A percentile compares a stretch with the other conserved stretches of the same genome.
Evolutionary conservation across 37 sponge, comb jelly and placozoan genomes (phyloP).

Genomic region (Ianthella basta): DNA sequence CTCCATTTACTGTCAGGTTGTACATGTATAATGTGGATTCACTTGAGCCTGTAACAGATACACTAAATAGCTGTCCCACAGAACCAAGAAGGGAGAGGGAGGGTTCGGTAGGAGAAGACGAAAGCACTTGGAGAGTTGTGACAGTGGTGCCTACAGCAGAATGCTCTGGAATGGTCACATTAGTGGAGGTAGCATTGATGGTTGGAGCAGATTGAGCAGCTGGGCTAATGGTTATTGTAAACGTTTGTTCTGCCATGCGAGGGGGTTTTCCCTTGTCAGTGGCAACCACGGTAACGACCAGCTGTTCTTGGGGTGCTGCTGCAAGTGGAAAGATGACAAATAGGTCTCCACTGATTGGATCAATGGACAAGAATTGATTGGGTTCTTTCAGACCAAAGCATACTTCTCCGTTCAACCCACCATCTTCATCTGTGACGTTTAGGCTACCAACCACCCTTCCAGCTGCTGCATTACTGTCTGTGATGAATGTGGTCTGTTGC

Average conservation of each 20-base stretch:
- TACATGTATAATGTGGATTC: not conserved
- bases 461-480: not conserved
- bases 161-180: constrained; percentile 2
- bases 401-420: constrained; percentile 55
- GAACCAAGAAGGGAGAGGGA: not conserved
- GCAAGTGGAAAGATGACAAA: constrained; percentile 1
- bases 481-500: not conserved
- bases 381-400: constrained; percentile 42
- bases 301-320: not conserved
- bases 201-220: not conserved
- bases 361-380: constrained; percentile 49
- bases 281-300: not conserved
- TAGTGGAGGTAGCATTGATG: not conserved
- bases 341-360: constrained; percentile 50
- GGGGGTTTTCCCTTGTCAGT: not conserved
- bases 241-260: not conserved
- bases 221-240: not conserved
- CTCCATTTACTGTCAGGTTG: not conserved
- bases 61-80: not conserved
- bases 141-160: not conserved
- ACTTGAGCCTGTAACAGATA: not conserved
- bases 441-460: not conserved
- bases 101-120: not conserved
- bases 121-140: not conserved
- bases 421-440: constrained; percentile 51